Evolutionary conservation across 2,113 vertebrate genomes (phyloP).

Genomic region (Micromys minutus): DNA sequence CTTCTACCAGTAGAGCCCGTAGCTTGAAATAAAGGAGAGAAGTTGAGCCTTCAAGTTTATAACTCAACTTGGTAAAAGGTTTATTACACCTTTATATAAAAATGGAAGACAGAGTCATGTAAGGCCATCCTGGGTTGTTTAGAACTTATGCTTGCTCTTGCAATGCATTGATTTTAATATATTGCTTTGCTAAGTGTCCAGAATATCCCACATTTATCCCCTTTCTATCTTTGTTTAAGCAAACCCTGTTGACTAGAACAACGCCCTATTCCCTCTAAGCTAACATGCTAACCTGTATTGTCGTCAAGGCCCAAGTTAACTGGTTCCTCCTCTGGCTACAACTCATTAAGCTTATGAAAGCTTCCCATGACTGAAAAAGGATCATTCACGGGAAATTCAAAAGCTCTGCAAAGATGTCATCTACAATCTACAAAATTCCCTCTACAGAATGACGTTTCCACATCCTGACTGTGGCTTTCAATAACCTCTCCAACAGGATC

Average conservation of each 20-base stretch:
- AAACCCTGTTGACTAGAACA: constrained; percentile 47
- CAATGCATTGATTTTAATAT: not conserved
- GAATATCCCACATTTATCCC: not conserved
- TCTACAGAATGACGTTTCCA: not conserved
- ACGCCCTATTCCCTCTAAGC: not conserved
- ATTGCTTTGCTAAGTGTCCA: not conserved
- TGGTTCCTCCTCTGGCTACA: not conserved
- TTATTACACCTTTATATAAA: not conserved
- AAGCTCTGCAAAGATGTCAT: constrained; percentile 2
- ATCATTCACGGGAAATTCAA: not conserved
- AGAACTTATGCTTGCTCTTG: not conserved
- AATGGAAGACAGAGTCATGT: not conserved
- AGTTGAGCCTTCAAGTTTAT: not conserved
- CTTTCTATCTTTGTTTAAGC: not conserved
- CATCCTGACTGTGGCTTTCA: not conserved
- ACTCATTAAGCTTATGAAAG: constrained; percentile 27
- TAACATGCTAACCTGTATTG: not conserved
- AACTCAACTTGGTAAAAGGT: constrained; percentile 8
- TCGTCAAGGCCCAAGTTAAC: constrained; percentile 45
- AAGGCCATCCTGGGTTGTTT: not conserved
- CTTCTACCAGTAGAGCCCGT: not conserved
- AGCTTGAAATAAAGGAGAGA: constrained; percentile 35
- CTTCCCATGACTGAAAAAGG: not conserved
- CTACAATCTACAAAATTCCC: not conserved
- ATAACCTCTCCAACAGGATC: not conserved